A percentile compares a stretch with the other conserved stretches of the same genome.
phyloP scores from a whole-genome alignment of 2,888 invertebrate genomes.

The Tromatobia lineatoria region DNA sequence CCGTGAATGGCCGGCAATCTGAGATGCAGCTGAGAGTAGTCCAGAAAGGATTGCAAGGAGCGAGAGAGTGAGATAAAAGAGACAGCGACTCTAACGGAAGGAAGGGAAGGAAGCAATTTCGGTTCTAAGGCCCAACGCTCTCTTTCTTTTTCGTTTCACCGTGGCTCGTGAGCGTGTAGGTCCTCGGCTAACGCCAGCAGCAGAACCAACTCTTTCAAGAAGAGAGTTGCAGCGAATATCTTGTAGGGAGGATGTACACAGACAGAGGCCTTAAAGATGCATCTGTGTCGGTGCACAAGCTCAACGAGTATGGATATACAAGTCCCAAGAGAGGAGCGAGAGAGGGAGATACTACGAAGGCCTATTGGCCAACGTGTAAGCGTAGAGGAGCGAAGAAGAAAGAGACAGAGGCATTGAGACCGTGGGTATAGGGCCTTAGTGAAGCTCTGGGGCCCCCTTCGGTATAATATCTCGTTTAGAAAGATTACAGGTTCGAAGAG shows the following conservation, averaged over 20 bases:
- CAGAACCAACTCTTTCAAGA: conserved; percentile 45
- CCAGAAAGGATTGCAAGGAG: conserved; percentile 7
- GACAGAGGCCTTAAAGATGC: conserved; percentile 29
- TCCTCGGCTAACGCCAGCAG: conserved; percentile 64
- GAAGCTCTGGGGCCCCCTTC: conserved; percentile 56
- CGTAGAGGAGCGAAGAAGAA: conserved; percentile 37
- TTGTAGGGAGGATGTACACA: conserved; percentile 29
- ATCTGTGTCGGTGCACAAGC: conserved; percentile 47
- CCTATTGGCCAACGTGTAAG: not conserved
- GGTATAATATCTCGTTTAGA: conserved; percentile 85
- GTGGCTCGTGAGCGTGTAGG: no score
- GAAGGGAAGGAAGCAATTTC: conserved; percentile 73
- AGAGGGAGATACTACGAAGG: conserved; percentile 25
- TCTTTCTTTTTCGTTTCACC: not conserved
- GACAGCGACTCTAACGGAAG: conserved; percentile 57
- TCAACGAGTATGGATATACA: conserved; percentile 45
- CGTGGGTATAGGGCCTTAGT: conserved; percentile 63
- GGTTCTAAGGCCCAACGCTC: conserved; percentile 66
- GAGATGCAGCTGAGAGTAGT: conserved; percentile 69
- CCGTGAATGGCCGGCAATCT: conserved; percentile 70
- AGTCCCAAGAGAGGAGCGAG: conserved; percentile 35
- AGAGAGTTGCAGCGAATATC: conserved; percentile 56
- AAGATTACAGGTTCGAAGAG: conserved; percentile 86
- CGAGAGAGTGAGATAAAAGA: conserved; percentile 16
- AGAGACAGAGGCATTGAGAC: conserved; percentile 32